Evolutionary conservation across 2,797 vertebrate genomes (phyloP).

Genomic region (Anolis apletophallus): DNA sequence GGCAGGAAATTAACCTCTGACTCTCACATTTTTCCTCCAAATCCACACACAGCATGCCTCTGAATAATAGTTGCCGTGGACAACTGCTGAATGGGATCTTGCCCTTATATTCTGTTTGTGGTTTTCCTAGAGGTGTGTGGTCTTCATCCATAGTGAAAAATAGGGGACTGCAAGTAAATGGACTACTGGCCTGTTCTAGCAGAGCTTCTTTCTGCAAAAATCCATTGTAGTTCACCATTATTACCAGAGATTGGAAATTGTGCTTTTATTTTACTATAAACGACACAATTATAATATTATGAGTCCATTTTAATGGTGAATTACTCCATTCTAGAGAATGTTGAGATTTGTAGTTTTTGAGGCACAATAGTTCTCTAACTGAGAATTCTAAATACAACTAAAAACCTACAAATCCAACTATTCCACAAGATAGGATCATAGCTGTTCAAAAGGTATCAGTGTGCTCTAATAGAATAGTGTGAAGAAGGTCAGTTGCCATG

Average conservation of each 20-base stretch:
- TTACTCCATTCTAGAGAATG: no score
- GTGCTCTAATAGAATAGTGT: no score
- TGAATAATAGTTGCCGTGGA: not conserved
- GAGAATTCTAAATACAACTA: no score
- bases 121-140: not conserved
- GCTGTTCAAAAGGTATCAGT: no score
- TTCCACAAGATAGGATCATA: no score
- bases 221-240: not conserved
- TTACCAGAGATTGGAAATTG: not conserved
- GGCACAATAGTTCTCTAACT: no score
- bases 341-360: no score
- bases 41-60: not conserved
- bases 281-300: no score
- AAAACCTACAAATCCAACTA: no score
- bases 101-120: not conserved
- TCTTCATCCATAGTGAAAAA: not conserved
- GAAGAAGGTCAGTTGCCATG: no score
- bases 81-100: not conserved
- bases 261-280: not conserved
- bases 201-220: not conserved
- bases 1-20: not conserved
- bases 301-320: no score
- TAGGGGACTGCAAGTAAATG: not conserved
- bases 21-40: not conserved
- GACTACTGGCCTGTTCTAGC: not conserved